Evolutionary conservation across 2,113 vertebrate genomes (phyloP).

Genomic region (Nannospalax galili): DNA sequence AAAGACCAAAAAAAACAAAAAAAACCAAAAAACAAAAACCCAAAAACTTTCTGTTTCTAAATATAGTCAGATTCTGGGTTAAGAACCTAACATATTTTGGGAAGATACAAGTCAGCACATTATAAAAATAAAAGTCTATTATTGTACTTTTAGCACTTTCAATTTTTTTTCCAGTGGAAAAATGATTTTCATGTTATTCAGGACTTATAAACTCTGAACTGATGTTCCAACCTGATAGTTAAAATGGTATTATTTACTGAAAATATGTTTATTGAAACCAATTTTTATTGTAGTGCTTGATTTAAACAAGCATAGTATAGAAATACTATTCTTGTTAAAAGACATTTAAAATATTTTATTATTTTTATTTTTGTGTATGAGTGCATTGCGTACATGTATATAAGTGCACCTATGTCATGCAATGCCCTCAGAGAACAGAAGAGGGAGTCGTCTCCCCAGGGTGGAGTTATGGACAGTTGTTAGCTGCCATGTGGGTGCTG

Average conservation of each 20-base stretch:
- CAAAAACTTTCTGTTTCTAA: not conserved
- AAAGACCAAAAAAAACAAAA: no score
- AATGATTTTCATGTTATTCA: constrained; percentile 23
- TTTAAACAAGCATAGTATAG: no score
- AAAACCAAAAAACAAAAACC: no score
- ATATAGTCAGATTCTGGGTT: not conserved
- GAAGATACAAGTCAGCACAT: not conserved
- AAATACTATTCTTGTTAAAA: no score
- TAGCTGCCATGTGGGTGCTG: no score
- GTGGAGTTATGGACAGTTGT: no score
- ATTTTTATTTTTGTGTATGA: no score
- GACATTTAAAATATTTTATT: no score
- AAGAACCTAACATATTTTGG: not conserved
- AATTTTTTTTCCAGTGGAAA: not conserved
- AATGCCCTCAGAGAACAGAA: no score
- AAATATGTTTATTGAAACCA: constrained; percentile 18
- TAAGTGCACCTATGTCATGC: no score
- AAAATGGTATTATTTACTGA: not conserved
- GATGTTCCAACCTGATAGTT: not conserved
- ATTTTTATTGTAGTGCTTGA: not conserved
- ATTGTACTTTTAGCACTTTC: not conserved
- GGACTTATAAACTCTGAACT: not conserved
- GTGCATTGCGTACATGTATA: no score
- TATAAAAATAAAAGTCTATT: not conserved
- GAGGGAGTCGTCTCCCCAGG: no score